These are phyloP conservation scores for Acronicta leporina DNA, from an alignment of 2,888 invertebrate genomes.

Conservation along the genomic window DNA sequence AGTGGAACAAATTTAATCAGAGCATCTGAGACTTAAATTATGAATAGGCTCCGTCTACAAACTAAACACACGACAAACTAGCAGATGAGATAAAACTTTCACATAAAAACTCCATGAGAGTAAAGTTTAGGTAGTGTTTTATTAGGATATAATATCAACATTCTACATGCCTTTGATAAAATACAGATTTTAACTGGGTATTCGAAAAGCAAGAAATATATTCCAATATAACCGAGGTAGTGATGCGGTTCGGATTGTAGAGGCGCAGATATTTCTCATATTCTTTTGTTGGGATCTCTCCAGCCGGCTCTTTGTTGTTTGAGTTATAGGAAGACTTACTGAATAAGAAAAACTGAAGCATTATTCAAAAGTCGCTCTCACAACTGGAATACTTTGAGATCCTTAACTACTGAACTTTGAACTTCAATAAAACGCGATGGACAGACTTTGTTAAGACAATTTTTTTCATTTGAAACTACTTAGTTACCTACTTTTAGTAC, in stretches of 20 bases:
- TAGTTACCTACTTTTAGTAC: too few relatives aligned
- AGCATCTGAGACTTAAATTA: slow-evolving; percentile 70
- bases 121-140: slow-evolving; percentile 11
- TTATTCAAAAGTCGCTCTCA: slow-evolving; percentile 73
- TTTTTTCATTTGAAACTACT: slow-evolving; percentile 40
- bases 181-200: slow-evolving; percentile 56
- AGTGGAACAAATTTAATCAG: slow-evolving; percentile 76
- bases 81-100: slow-evolving; percentile 54
- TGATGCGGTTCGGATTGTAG: slow-evolving; percentile 80
- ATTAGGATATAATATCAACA: slow-evolving; percentile 40
- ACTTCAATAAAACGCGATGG: slow-evolving; percentile 50
- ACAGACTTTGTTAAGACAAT: slow-evolving; percentile 52
- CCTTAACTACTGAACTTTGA: slow-evolving; percentile 67
- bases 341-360: slow-evolving; percentile 80
- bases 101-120: slow-evolving; percentile 22
- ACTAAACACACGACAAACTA: slow-evolving; percentile 49
- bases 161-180: slow-evolving; percentile 44
- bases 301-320: slow-evolving; percentile 83
- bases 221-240: slow-evolving; percentile 80
- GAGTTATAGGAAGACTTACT: slow-evolving; percentile 78
- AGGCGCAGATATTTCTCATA: slow-evolving; percentile 84
- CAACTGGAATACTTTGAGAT: slow-evolving; percentile 63
- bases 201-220: slow-evolving; percentile 78
- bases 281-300: slow-evolving; percentile 83
- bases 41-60: slow-evolving; percentile 58